These are phyloP conservation scores for Theristus sp. DNA, from an alignment of 2,888 invertebrate genomes.

Conservation along the genomic window DNA sequence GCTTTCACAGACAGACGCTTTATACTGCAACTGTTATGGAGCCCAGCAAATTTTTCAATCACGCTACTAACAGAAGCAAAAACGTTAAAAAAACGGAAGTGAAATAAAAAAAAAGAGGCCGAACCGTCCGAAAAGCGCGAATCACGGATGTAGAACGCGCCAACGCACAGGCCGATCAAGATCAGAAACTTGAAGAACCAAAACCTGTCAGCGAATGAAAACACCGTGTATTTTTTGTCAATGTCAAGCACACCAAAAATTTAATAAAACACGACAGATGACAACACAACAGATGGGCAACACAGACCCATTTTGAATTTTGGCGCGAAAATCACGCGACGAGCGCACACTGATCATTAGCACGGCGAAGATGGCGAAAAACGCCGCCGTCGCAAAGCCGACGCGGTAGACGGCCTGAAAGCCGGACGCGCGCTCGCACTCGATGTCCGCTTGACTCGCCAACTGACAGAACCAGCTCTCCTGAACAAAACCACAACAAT, in stretches of 20 bases:
- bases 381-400: conserved; percentile 76
- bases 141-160: conserved; percentile 88
- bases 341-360: conserved; percentile 78
- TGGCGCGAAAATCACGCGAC: conserved; percentile 73
- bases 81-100: conserved; percentile 38
- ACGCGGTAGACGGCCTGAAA: conserved; percentile 84
- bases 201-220: conserved; percentile 12
- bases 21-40: too few species aligned
- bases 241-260: too few species aligned
- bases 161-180: conserved; percentile 71
- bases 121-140: conserved; percentile 34
- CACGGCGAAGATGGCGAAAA: conserved; percentile 74
- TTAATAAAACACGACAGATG: too few species aligned
- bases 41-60: background rate
- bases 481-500: conserved; percentile 10
- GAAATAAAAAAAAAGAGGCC: conserved; percentile 8
- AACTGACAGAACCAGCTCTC: conserved; percentile 24
- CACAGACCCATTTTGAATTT: conserved; percentile 96
- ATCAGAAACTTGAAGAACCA: conserved; percentile 87
- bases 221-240: too few species aligned
- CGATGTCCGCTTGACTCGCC: conserved; percentile 13
- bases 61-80: background rate
- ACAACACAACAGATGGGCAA: too few species aligned
- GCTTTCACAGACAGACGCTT: background rate
- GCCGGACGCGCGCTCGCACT: conserved; percentile 22